phyloP scores from a whole-genome alignment of 2,888 invertebrate genomes.

The Toxonevra muliebris region DNA sequence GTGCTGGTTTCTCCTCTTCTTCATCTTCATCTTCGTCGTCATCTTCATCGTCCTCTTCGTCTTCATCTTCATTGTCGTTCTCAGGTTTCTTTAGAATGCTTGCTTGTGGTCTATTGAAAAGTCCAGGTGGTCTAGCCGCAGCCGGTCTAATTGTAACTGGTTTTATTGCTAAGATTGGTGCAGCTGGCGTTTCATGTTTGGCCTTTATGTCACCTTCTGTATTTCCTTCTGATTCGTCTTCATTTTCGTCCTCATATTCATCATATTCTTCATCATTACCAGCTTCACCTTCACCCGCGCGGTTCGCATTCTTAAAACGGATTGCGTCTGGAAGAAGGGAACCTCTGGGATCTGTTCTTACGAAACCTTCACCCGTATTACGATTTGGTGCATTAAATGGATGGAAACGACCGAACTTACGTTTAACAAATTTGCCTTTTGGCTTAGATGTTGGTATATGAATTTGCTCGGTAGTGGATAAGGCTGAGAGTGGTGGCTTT shows the following conservation, averaged over 20 bases:
- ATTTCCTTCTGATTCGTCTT: constrained; percentile 38
- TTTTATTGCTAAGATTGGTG: not conserved
- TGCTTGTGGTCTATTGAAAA: constrained; percentile 34
- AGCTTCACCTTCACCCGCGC: constrained; percentile 9
- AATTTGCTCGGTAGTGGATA: constrained; percentile 34
- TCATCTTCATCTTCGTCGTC: constrained; percentile 36
- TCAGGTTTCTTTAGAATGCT: constrained; percentile 34
- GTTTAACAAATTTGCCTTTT: constrained; percentile 48
- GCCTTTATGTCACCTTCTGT: constrained; percentile 39
- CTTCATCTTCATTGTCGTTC: constrained; percentile 20
- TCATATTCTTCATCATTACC: constrained; percentile 37
- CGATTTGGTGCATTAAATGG: constrained; percentile 49
- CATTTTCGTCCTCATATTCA: constrained; percentile 40
- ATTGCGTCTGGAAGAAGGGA: constrained; percentile 46
- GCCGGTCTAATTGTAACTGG: constrained; percentile 16
- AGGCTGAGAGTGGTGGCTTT: constrained; percentile 34
- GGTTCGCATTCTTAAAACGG: constrained; percentile 45
- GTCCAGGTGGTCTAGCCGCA: constrained; percentile 31
- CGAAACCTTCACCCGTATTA: constrained; percentile 48
- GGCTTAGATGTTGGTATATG: constrained; percentile 36
- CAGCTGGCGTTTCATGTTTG: constrained; percentile 8
- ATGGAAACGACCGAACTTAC: constrained; percentile 52
- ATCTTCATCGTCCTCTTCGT: constrained; percentile 23
- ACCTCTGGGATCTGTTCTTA: constrained; percentile 47
- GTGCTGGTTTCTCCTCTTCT: constrained; percentile 30